Evolutionary conservation across 2,113 vertebrate species (phyloP).

Genomic region (Sylvietta virens): DNA sequence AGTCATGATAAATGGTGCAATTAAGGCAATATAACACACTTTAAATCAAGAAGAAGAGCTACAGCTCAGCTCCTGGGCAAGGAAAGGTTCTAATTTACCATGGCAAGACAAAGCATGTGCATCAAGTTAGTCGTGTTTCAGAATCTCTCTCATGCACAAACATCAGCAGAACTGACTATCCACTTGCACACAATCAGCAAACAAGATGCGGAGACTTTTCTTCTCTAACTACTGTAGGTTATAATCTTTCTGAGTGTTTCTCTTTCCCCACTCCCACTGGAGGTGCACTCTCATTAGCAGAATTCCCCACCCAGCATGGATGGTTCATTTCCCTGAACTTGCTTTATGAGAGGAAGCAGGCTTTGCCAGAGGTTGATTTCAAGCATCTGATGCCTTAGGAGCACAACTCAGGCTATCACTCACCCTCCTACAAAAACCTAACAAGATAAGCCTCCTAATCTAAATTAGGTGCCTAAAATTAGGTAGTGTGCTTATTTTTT

Average conservation of each 20-base stretch:
- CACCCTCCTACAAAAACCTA: background rate
- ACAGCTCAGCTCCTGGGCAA: background rate
- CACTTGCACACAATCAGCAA: background rate
- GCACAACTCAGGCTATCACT: background rate
- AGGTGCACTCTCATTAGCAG: background rate
- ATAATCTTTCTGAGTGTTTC: background rate
- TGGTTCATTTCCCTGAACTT: background rate
- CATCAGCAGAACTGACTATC: background rate
- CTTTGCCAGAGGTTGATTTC: background rate
- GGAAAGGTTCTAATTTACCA: background rate
- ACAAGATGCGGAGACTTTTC: background rate
- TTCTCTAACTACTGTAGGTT: background rate
- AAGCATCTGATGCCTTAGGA: background rate
- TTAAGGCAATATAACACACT: background rate
- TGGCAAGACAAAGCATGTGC: background rate
- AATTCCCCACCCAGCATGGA: background rate
- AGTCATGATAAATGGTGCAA: background rate
- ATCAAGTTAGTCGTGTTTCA: background rate
- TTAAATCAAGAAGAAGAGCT: background rate
- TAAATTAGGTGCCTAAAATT: background rate
- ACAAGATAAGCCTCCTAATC: background rate
- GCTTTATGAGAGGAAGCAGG: background rate
- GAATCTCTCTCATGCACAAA: background rate
- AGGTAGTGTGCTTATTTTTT: background rate
- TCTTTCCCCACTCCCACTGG: background rate